Conservation (phyloP, 2,888 invertebrate species). For the Lydus trimaculatus region DNA sequence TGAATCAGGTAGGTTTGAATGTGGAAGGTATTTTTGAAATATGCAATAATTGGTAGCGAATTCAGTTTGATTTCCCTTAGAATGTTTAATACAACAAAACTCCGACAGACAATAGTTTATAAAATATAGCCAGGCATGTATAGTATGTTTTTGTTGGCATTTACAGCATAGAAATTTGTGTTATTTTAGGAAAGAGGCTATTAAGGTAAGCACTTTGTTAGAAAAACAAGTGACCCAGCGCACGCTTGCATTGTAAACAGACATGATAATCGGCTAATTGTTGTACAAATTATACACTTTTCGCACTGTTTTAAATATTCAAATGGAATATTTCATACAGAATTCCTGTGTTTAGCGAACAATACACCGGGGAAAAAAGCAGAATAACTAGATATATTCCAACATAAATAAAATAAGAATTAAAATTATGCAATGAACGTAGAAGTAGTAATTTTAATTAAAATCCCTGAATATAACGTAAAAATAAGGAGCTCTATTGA, state of each 20-base stretch:
- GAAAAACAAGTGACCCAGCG: constrained; percentile 42
- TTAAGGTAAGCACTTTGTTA: constrained; percentile 42
- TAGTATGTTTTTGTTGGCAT: constrained; percentile 26
- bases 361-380: background rate
- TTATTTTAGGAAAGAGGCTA: constrained; percentile 38
- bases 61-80: too few species aligned
- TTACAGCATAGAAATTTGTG: constrained; percentile 29
- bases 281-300: constrained; percentile 36
- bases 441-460: constrained; percentile 3
- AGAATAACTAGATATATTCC: background rate
- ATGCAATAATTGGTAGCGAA: background rate
- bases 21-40: background rate
- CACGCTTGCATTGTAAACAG: constrained; percentile 37
- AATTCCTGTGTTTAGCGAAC: background rate
- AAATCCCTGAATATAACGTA: background rate
- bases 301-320: constrained; percentile 18
- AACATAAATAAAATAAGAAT: background rate
- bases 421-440: background rate
- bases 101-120: constrained; percentile 25
- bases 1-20: constrained; percentile 71
- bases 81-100: constrained; percentile 22
- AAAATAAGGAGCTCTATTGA: background rate
- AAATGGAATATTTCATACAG: background rate
- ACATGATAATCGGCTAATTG: constrained; percentile 40
- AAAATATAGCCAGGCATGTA: constrained; percentile 18